Evolutionary conservation across 2,797 vertebrate genomes (phyloP), one percentile per base, ranked within the genome.

Genomic region (Lutjanus campechanus): DNA sequence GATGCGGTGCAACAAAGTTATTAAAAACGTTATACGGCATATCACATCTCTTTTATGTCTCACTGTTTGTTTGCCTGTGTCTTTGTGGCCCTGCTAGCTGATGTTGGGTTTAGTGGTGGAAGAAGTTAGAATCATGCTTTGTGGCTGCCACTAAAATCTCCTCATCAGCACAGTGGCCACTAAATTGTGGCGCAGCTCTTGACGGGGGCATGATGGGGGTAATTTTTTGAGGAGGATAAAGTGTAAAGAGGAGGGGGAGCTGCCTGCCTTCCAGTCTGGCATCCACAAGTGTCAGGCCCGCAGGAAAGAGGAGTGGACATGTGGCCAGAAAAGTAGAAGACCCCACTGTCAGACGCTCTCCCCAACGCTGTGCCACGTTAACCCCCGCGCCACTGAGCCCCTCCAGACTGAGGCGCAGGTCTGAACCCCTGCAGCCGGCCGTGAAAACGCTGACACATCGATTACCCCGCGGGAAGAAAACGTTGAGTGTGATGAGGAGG

Each of bases 391-490:
- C 61, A 8, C 83, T 1, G 46, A 77, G 53, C 66, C 76, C 77
- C 71, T 61, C 61, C 53, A 72, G 82, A 75, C 78, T 6, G 58
- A 85, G 79, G 69, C 73, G 22, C 59, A 78, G 87, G 91, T 88
- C 88, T 84, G 83, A 87, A 88, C 88, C 89, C 87, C 83, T 59
- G 87, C 91, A 93, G 78, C 87, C 85, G 73, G 74, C 91, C 84
- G 77, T 92, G 89, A 94, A 95, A 94, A 91, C 65, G 92, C 93
- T 94, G 93, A 94, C 92, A 92, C 93, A 81, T 93, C 56, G 82
- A 92, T 93, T 94, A 93, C 71, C 76, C 88, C 29, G 29, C 63
- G n/a, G 40, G 51, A 71, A 53, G 69, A 73, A 75, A 65, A 25
- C n/a, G 2, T 70, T 81, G 82, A 86, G 81, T 50, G 40, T 89